These are phyloP conservation scores for Alectoris magna DNA, from an alignment of 2,797 vertebrate genomes.

Conservation along the genomic window DNA sequence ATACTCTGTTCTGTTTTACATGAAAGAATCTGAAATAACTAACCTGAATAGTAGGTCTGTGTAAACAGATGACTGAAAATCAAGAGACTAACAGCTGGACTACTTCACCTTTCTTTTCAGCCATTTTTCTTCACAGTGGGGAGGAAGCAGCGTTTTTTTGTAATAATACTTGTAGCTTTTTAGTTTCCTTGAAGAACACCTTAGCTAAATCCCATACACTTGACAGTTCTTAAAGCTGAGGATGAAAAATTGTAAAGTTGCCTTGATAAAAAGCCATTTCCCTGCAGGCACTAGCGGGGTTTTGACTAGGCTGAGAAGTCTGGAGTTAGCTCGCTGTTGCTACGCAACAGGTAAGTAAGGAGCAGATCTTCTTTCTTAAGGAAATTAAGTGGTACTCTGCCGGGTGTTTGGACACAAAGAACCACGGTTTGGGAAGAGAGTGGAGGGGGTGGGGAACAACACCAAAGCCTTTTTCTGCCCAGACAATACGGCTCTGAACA, in stretches of 20 bases:
- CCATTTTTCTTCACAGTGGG: neutral
- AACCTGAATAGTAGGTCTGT: neutral
- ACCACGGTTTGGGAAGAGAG: neutral
- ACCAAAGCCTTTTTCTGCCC: neutral
- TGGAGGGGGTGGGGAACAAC: neutral
- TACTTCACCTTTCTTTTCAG: neutral
- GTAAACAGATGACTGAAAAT: neutral
- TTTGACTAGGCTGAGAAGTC: neutral
- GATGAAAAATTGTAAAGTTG: conserved; percentile 18
- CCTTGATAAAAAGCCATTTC: conserved; percentile 12
- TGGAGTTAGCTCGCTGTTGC: conserved; percentile 2
- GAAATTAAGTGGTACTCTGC: neutral
- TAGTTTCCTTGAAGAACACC: neutral
- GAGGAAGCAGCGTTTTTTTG: neutral
- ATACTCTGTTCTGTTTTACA: neutral
- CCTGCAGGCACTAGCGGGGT: neutral
- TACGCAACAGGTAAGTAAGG: conserved; percentile 22
- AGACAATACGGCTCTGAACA: neutral
- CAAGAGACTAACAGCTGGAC: neutral
- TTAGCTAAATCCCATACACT: neutral
- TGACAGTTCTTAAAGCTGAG: conserved; percentile 9
- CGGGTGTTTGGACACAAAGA: neutral
- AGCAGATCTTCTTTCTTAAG: neutral
- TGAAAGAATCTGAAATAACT: neutral
- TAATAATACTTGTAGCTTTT: neutral